Percentiles rank a stretch among this genome's conserved stretches.
phyloP scores from a whole-genome alignment of 2,797 vertebrate genomes.

The Antrozous pallidus region DNA sequence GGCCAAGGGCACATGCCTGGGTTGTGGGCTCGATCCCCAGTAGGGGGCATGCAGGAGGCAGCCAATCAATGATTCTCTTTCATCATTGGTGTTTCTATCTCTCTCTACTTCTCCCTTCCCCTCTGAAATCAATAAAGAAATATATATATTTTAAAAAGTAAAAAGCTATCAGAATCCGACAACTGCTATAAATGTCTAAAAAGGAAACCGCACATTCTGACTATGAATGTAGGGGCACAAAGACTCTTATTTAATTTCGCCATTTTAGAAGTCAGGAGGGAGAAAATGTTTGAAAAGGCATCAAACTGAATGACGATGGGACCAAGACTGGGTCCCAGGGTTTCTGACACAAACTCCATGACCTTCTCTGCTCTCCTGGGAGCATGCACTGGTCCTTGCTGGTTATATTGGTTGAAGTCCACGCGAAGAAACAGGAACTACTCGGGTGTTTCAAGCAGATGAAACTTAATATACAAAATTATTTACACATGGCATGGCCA shows the following conservation, averaged over 20 bases:
- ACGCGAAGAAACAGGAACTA: not conserved
- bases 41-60: no score
- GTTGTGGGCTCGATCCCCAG: no score
- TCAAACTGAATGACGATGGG: not conserved
- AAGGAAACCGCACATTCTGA: not conserved
- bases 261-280: conserved; percentile 6
- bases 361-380: not conserved
- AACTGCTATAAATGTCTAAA: not conserved
- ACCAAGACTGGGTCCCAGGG: not conserved
- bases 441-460: not conserved
- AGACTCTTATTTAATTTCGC: not conserved
- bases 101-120: no score
- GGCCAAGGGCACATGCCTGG: no score
- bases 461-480: not conserved
- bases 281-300: not conserved
- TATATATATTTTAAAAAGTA: no score
- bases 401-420: not conserved
- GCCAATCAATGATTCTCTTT: no score
- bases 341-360: not conserved
- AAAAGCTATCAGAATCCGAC: not conserved
- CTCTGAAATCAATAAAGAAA: no score
- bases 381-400: not conserved
- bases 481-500: conserved; percentile 13
- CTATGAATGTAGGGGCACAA: not conserved
- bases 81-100: no score